These are phyloP conservation scores for Epizoanthus ramosus DNA, from an alignment of 92 coral and sea anemone species.

Conservation along the genomic window DNA sequence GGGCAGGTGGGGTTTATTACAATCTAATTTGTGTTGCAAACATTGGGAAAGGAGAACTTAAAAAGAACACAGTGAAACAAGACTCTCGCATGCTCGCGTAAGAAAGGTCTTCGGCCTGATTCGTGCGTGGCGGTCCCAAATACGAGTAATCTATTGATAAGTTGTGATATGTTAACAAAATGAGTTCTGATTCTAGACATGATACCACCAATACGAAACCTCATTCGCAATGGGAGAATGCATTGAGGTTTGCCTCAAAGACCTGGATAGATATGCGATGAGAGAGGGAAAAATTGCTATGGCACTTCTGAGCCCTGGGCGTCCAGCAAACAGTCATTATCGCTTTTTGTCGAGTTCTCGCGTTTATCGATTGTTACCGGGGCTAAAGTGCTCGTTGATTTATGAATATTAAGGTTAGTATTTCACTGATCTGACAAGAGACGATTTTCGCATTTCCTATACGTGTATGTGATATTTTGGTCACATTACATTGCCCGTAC, in stretches of 20 bases:
- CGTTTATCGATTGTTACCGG: slow-evolving; percentile 35
- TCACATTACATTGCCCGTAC: neutral
- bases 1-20: slow-evolving; percentile 69
- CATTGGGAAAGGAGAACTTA: neutral
- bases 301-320: slow-evolving; percentile 8
- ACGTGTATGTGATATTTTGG: slow-evolving; percentile 21
- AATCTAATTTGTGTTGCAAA: slow-evolving; percentile 60
- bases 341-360: slow-evolving; percentile 33
- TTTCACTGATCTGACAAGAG: slow-evolving; percentile 9
- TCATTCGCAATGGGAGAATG: slow-evolving; percentile 27
- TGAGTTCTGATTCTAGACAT: slow-evolving; percentile 50
- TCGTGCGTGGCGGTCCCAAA: slow-evolving; percentile 46
- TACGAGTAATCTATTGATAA: slow-evolving; percentile 54
- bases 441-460: slow-evolving; percentile 25
- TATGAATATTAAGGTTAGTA: slow-evolving; percentile 12
- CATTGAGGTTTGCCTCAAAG: slow-evolving; percentile 38
- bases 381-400: slow-evolving; percentile 14
- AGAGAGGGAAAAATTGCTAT: slow-evolving; percentile 23
- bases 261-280: slow-evolving; percentile 29
- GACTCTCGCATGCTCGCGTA: neutral
- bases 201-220: slow-evolving; percentile 59
- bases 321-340: slow-evolving; percentile 8
- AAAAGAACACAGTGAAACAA: neutral
- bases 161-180: slow-evolving; percentile 53
- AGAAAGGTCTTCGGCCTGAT: slow-evolving; percentile 1